A percentile compares a stretch with the other conserved stretches of the same genome.
Conservation (phyloP, 2,113 vertebrate species). For the Emydocephalus ijimae region DNA sequence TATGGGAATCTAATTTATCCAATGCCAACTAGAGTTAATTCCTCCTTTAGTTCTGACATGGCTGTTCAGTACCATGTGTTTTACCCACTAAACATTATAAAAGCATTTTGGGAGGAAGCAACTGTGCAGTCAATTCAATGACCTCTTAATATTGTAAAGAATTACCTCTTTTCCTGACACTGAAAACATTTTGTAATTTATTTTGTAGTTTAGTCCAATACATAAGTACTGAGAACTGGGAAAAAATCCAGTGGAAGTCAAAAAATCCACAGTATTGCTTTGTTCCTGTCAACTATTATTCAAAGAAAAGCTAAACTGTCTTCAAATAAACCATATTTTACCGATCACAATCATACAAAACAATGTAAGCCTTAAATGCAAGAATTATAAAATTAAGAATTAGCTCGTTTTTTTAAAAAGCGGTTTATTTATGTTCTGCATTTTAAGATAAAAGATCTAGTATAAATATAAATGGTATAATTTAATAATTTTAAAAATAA, state of each 20-base stretch:
- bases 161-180: background rate
- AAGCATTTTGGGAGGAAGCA: too few species aligned
- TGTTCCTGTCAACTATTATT: background rate
- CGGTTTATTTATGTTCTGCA: slow-evolving; percentile 55
- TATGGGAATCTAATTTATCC: background rate
- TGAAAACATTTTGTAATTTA: background rate
- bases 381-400: background rate
- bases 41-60: background rate
- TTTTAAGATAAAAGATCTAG: slow-evolving; percentile 60
- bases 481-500: slow-evolving; percentile 70
- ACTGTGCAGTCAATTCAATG: background rate
- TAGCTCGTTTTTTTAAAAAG: slow-evolving; percentile 39
- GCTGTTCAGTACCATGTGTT: background rate
- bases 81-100: background rate
- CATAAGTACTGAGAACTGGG: background rate
- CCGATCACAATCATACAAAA: slow-evolving; percentile 12
- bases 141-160: background rate
- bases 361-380: slow-evolving; percentile 37
- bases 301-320: background rate
- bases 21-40: background rate
- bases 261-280: background rate
- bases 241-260: background rate
- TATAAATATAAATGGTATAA: slow-evolving; percentile 60
- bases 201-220: background rate
- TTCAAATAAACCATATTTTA: slow-evolving; percentile 21